Conservation (phyloP, 2,888 invertebrate species). For the Asteroscopus sphinx region DNA sequence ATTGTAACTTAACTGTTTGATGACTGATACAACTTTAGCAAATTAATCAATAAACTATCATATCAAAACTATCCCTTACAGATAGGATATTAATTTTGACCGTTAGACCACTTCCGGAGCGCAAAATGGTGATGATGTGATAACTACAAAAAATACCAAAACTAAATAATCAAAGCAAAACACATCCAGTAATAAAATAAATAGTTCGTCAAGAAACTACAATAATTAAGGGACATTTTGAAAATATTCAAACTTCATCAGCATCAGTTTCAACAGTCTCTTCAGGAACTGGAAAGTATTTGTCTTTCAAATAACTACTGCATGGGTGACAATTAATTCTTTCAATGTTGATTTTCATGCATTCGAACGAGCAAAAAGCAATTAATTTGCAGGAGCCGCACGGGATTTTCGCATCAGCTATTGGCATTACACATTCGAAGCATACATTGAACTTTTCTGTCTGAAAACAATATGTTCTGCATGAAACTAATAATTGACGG, state of each 20-base stretch:
- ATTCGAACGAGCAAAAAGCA: conserved; percentile 74
- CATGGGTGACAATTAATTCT: conserved; percentile 77
- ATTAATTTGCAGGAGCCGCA: conserved; percentile 74
- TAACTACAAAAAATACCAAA: no score
- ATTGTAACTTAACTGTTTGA: no score
- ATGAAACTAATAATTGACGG: background rate
- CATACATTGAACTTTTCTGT: conserved; percentile 76
- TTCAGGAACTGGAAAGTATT: conserved; percentile 63
- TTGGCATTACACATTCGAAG: conserved; percentile 79
- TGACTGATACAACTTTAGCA: no score
- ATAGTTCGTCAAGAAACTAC: background rate
- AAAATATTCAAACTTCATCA: background rate
- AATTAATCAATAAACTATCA: no score
- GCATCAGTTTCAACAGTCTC: conserved; percentile 18
- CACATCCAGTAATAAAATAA: no score
- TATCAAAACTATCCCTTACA: no score
- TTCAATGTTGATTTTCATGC: conserved; percentile 70
- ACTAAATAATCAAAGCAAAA: no score
- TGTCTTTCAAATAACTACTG: conserved; percentile 68
- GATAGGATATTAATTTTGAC: no score
- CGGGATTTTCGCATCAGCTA: conserved; percentile 63
- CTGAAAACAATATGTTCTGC: conserved; percentile 57
- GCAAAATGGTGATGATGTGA: no score
- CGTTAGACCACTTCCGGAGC: no score
- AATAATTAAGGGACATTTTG: background rate